A percentile compares a stretch with the other conserved stretches of the same genome.
Evolutionary conservation across 1,140 invertebrate species (phyloP).

Genomic region (Drosophila novamexicana): DNA sequence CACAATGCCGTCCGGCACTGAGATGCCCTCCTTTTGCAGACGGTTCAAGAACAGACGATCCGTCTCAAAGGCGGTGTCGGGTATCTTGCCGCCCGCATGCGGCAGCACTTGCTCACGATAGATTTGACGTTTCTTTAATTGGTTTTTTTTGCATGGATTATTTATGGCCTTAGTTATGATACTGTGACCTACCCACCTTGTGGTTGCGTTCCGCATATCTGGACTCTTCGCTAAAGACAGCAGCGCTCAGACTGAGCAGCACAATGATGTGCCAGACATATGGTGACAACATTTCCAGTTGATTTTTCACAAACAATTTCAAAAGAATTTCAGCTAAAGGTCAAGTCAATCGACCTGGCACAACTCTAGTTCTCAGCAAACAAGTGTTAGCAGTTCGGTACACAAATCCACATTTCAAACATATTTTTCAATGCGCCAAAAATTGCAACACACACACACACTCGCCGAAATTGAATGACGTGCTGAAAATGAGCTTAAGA

Average conservation of each 20-base stretch:
- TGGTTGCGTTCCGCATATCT: conserved; percentile 57
- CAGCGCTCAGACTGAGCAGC: conserved; percentile 45
- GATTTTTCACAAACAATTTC: neutral
- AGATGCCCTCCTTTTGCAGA: conserved; percentile 88
- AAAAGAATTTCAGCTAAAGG: conserved; percentile 43
- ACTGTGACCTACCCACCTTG: conserved; percentile 59
- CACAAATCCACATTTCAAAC: conserved; percentile 70
- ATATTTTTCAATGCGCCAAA: conserved; percentile 50
- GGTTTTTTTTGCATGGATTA: conserved; percentile 42
- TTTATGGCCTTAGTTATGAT: conserved; percentile 38
- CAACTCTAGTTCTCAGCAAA: conserved; percentile 54
- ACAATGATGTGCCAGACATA: conserved; percentile 32
- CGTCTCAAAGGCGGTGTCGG: conserved; percentile 87
- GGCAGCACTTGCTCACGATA: conserved; percentile 88
- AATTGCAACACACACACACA: conserved; percentile 52
- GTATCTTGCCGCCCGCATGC: conserved; percentile 87
- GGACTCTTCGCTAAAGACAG: conserved; percentile 40
- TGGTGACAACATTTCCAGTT: conserved; percentile 52
- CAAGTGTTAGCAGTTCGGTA: conserved; percentile 68
- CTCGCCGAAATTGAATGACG: conserved; percentile 51
- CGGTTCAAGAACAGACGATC: conserved; percentile 87
- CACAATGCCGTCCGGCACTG: conserved; percentile 87
- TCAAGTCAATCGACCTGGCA: conserved; percentile 68
- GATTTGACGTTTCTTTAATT: conserved; percentile 87
- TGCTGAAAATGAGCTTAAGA: conserved; percentile 51